Evolutionary conservation across 1,140 invertebrate species (phyloP), one percentile per base, ranked within the genome.

Genomic region (Drosophila novamexicana): DNA sequence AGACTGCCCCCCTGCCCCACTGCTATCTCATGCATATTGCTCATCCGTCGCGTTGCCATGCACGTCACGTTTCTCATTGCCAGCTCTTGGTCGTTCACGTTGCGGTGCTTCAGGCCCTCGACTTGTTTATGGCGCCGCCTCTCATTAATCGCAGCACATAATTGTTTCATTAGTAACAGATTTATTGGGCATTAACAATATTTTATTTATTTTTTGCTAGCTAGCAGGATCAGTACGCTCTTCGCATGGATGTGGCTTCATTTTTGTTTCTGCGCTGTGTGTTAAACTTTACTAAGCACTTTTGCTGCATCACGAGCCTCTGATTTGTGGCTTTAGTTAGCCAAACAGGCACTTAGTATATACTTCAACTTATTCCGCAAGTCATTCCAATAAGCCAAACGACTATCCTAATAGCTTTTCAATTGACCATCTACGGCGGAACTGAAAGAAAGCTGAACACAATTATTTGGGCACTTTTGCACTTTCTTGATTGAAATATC

Each of bases 161-260:
- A 86, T 86, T 86, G 84, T 86, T 86, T 86, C 84, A 89, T 86
- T 86, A 86, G 79, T 77, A 83, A 80, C 83, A 88, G 82, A 86
- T 86, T 86, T 86, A 86, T 77, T 75, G 73, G 65, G 66, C 50
- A 74, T 83, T 89, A 88, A 70, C 47, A 61, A 42, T 56, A 58
- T 22, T 52, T 73, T 10, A 16, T 47, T 65, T 8, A 14, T 49
- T 18, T 63, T 34, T 22, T 49, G 36, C 34, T 44, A 10, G 39
- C 74, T 52, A 37, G n/a, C 61, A 52, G 56, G 50, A 32, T 42
- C 45, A 5, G 22, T 29, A 29, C 22, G 5, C 22, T 29, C 22
- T 29, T 29, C 3, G 22, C 22, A 29, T 49, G 34, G 14, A 47
- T 52, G 18, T 47, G 61, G 85, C 68, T 81, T 81, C 65, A 84